Percentiles rank a stretch among this genome's conserved stretches.
phyloP scores from a whole-genome alignment of 2,113 vertebrate species.

The Saimiri boliviensis region DNA sequence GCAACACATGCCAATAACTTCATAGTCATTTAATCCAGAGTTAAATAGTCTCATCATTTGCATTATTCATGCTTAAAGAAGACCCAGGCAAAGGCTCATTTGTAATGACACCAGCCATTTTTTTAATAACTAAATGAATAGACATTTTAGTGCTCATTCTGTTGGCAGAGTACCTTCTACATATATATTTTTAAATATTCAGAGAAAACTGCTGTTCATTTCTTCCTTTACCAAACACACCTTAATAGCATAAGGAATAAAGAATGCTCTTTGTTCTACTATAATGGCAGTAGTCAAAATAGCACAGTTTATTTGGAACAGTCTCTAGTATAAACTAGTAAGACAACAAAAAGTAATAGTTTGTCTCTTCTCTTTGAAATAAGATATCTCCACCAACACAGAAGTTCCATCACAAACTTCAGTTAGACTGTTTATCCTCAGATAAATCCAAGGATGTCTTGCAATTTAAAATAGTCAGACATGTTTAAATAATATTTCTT shows the following conservation, averaged over 20 bases:
- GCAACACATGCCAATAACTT: not conserved
- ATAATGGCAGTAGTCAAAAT: conserved; percentile 42
- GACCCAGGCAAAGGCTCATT: not conserved
- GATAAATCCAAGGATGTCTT: not conserved
- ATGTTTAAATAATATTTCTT: not conserved
- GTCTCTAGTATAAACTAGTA: conserved; percentile 46
- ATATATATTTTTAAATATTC: conserved; percentile 60
- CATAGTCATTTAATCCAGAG: not conserved
- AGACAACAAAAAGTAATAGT: conserved; percentile 26
- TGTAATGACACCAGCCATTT: not conserved
- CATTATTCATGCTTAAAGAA: not conserved
- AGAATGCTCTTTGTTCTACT: conserved; percentile 55
- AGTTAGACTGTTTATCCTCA: not conserved
- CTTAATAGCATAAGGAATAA: conserved; percentile 26
- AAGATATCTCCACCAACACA: not conserved
- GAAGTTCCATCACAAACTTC: not conserved
- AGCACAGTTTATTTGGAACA: conserved; percentile 41
- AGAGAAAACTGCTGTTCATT: conserved; percentile 55
- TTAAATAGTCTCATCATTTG: not conserved
- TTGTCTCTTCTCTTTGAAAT: not conserved
- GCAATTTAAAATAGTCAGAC: conserved; percentile 10
- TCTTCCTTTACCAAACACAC: conserved; percentile 29
- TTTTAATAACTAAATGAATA: conserved; percentile 6
- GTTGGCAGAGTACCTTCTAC: conserved; percentile 10
- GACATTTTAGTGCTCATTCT: not conserved